phyloP scores from a whole-genome alignment of 2,888 invertebrate genomes.

The Machimus rusticus region DNA sequence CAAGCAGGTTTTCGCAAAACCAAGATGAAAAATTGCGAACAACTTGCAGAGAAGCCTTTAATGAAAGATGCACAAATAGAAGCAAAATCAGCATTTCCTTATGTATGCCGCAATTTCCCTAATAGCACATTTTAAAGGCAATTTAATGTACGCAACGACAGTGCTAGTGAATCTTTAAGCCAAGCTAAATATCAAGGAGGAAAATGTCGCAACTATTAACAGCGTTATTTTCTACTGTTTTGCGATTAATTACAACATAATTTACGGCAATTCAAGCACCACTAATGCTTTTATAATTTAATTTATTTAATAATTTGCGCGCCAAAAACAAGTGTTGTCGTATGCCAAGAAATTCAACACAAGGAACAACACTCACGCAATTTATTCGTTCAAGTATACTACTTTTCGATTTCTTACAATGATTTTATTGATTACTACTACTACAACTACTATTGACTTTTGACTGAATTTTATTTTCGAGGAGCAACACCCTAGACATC shows the following conservation, averaged over 20 bases:
- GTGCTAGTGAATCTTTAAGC: not conserved
- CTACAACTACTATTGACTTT: not conserved
- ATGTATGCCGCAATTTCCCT: not conserved
- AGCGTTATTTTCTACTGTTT: not conserved
- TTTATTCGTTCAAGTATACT: not conserved
- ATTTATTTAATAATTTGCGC: not conserved
- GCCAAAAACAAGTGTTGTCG: not conserved
- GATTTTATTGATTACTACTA: not conserved
- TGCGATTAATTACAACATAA: not conserved
- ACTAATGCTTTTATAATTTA: not conserved
- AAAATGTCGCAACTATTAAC: not conserved
- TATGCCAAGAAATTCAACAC: not conserved
- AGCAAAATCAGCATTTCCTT: not conserved
- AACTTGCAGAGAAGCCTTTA: not conserved
- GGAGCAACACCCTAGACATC: not conserved
- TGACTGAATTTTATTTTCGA: not conserved
- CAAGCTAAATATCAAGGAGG: not conserved
- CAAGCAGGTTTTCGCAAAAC: not conserved
- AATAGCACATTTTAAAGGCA: not conserved
- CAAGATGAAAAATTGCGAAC: not conserved
- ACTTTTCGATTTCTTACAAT: not conserved
- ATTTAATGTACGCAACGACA: not conserved
- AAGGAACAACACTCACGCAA: not conserved
- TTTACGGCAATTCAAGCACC: not conserved
- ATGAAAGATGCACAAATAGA: not conserved